Percentiles rank a stretch among this genome's conserved stretches.
These are phyloP conservation scores for Rhabdornis inornatus DNA, from an alignment of 2,113 vertebrate species.

Conservation along the genomic window DNA sequence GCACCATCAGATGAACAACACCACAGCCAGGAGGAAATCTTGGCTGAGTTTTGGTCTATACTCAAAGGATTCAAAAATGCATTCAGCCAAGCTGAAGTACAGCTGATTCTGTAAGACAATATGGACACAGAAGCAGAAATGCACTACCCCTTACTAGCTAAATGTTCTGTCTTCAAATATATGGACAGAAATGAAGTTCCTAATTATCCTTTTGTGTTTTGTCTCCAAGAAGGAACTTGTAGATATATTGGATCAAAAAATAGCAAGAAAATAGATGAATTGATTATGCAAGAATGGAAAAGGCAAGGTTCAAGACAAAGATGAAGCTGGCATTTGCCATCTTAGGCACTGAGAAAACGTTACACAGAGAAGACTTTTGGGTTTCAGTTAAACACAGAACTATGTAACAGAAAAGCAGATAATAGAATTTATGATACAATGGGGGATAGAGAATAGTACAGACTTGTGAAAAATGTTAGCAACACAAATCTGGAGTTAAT, in stretches of 20 bases:
- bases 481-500: not conserved
- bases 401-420: not conserved
- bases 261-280: not conserved
- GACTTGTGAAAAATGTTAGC: not conserved
- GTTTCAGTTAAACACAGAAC: not conserved
- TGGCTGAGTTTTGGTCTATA: not conserved
- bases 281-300: not conserved
- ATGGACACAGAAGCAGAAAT: not conserved
- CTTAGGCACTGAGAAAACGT: not conserved
- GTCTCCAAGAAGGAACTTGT: not conserved
- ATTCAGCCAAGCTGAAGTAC: not conserved
- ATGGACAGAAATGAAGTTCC: not conserved
- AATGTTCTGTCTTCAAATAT: not conserved
- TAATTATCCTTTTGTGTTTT: not conserved
- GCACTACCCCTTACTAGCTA: not conserved
- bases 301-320: not conserved
- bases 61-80: not conserved
- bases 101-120: not conserved
- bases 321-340: not conserved
- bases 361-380: not conserved
- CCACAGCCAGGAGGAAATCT: not conserved
- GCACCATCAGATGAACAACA: not conserved
- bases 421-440: not conserved
- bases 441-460: not conserved
- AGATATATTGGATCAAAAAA: not conserved